Conservation (phyloP, 1,140 invertebrate species). For the Maniola jurtina region DNA sequence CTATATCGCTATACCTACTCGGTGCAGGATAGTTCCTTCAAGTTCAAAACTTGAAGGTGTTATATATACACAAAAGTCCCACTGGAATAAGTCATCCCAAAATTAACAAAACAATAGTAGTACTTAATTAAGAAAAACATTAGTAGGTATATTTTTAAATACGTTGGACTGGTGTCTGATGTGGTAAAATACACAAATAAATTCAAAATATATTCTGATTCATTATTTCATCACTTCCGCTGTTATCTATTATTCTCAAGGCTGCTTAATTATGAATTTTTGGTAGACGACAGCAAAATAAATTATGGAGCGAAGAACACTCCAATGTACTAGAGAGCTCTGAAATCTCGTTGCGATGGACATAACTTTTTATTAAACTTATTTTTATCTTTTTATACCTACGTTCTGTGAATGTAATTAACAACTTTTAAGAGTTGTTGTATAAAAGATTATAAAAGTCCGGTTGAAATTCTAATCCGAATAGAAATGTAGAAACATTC, state of each 20-base stretch:
- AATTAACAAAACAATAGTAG: too few relatives aligned
- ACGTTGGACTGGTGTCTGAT: too few relatives aligned
- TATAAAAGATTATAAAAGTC: too few relatives aligned
- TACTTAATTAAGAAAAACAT: too few relatives aligned
- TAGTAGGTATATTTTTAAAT: too few relatives aligned
- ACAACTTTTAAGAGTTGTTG: not conserved
- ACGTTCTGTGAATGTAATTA: not conserved
- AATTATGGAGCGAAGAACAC: not conserved
- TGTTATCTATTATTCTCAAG: not conserved
- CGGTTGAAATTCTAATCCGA: too few relatives aligned
- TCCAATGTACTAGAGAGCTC: not conserved
- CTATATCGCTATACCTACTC: too few relatives aligned
- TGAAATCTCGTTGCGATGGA: conserved; percentile 2
- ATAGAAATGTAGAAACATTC: too few relatives aligned
- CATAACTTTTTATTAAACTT: conserved; percentile 5
- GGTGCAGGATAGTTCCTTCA: too few relatives aligned
- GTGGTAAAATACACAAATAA: not conserved
- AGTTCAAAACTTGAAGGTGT: too few relatives aligned
- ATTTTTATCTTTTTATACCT: conserved; percentile 1
- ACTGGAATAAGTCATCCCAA: too few relatives aligned
- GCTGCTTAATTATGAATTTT: conserved; percentile 2
- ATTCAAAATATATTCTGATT: not conserved
- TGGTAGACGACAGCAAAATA: not conserved
- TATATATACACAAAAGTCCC: too few relatives aligned
- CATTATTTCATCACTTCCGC: not conserved